Conservation (phyloP, 2,113 vertebrate species). For the Trinectes maculatus region DNA sequence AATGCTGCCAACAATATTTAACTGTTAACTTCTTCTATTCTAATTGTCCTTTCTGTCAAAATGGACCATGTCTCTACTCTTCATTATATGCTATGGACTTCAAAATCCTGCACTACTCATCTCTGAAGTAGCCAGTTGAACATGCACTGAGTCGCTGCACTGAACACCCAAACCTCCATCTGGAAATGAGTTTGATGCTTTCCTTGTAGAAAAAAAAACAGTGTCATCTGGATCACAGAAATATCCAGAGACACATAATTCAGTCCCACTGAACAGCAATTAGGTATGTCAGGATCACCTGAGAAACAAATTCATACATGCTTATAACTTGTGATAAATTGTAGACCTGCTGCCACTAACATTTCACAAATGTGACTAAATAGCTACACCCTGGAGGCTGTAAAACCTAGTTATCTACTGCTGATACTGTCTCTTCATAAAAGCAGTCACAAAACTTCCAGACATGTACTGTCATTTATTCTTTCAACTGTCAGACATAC, state of each 20-base stretch:
- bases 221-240: neutral
- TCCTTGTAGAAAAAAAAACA: neutral
- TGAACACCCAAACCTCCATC: slow-evolving; percentile 11
- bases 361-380: too few relatives aligned
- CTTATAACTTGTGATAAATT: neutral
- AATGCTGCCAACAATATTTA: neutral
- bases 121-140: neutral
- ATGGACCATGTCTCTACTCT: neutral
- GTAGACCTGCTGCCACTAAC: neutral
- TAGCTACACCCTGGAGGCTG: too few relatives aligned
- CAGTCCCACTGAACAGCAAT: neutral
- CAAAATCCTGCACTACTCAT: neutral
- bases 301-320: neutral
- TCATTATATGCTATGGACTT: neutral
- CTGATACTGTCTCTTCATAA: neutral
- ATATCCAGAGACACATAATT: neutral
- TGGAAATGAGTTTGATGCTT: neutral
- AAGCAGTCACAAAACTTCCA: too few relatives aligned
- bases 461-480: neutral
- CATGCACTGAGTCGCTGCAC: slow-evolving; percentile 7
- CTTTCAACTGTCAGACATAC: too few relatives aligned
- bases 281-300: neutral
- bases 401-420: too few relatives aligned
- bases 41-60: too few relatives aligned
- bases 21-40: too few relatives aligned